Percentiles rank a stretch among this genome's conserved stretches.
Conservation (phyloP, 2,888 invertebrate species). For the Iselma pallidipennis region DNA sequence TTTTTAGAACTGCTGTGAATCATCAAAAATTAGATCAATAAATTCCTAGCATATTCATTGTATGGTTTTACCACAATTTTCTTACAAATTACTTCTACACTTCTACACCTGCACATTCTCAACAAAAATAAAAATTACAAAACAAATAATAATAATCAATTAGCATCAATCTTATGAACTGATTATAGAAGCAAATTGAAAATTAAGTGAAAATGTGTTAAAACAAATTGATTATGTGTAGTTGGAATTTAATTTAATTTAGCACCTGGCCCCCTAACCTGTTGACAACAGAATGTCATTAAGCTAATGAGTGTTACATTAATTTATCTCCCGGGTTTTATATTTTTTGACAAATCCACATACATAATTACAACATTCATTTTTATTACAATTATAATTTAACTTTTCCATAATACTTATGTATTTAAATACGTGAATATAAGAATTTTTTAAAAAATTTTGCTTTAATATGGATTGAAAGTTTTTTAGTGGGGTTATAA, state of each 20-base stretch:
- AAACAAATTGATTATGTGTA: constrained; percentile 15
- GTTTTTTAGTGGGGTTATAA: neutral
- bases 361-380: neutral
- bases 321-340: neutral
- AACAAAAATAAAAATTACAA: no score
- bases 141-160: neutral
- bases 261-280: constrained; percentile 15
- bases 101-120: constrained; percentile 16
- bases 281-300: constrained; percentile 18
- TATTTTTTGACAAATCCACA: neutral
- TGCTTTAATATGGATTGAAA: neutral
- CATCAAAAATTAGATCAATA: constrained; percentile 39
- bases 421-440: no score
- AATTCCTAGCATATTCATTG: constrained; percentile 32
- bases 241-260: constrained; percentile 11
- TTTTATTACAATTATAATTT: neutral
- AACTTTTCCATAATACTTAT: neutral
- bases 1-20: constrained; percentile 34
- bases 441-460: neutral
- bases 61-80: constrained; percentile 12
- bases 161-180: neutral
- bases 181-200: constrained; percentile 6
- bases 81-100: constrained; percentile 10
- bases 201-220: constrained; percentile 15
- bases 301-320: constrained; percentile 4